Evolutionary conservation across 1,140 invertebrate genomes (phyloP), one percentile per base, ranked within the genome.

Genomic region (Hormaphis cornu): DNA sequence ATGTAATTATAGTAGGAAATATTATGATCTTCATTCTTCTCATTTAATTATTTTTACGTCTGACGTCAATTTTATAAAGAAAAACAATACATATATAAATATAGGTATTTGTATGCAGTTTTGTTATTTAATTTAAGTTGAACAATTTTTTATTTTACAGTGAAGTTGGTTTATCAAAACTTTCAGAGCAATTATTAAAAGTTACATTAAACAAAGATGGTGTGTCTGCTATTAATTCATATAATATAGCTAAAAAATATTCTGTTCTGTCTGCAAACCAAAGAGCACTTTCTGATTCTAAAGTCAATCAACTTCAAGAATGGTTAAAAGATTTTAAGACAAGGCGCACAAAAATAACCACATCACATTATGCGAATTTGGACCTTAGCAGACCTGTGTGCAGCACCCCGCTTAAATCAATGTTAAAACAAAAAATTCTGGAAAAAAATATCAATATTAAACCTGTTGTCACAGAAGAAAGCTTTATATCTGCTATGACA

Each of bases 291-390:
- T 66, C 61, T 10, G 28, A 33, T 35, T 33, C 61, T 4, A 66
- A 66, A 66, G 61, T 66, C 6, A 66, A 50, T 66, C 18, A 66
- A 50, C 42, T 66, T 48, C 61, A 66, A 66, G 61, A 66, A 22
- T 66, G 61, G 61, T 66, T 66, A 9, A 66, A 66, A 50, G 61
- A 66, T 66, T 66, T 66, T 33, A 66, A 66, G 50, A 66, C 61
- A 48, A 66, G 61, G 6, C 42, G 44, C n/a, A 66, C 61, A 22
- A 66, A 66, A 66, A 40, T 58, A 40, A 50, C 42, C 3, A 33
- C 20, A 20, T 50, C 44, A 3, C 30, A 66, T 14, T 66, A 35
- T 48, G 44, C 61, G 33, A 48, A 48, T 61, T 18, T 61, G 28
- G 58, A 61, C 22, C n/a, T 44, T 14, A 46, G 58, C 0, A 44